A percentile compares a stretch with the other conserved stretches of the same genome.
Evolutionary conservation across 2,797 vertebrate species (phyloP).

Genomic region (Jordanella pulchra): DNA sequence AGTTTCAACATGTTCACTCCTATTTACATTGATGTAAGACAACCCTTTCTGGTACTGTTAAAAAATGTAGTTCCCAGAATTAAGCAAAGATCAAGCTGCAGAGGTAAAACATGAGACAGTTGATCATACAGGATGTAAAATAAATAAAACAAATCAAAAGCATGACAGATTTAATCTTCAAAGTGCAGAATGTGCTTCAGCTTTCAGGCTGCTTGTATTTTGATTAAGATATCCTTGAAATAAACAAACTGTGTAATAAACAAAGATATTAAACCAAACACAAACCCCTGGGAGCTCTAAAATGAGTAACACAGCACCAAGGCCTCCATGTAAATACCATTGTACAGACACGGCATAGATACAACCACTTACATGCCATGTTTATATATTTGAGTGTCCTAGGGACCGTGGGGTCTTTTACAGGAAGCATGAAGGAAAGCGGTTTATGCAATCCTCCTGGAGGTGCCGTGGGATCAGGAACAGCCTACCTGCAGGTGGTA

Average conservation of each 20-base stretch:
- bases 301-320: constrained; percentile 31
- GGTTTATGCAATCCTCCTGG: constrained; percentile 40
- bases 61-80: constrained; percentile 40
- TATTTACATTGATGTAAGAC: constrained; percentile 42
- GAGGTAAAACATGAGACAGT: constrained; percentile 36
- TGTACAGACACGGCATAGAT: constrained; percentile 51
- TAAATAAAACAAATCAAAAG: constrained; percentile 20
- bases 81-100: constrained; percentile 38
- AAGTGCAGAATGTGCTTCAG: constrained; percentile 30
- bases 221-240: constrained; percentile 34
- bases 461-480: constrained; percentile 71
- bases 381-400: constrained; percentile 10
- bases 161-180: constrained; percentile 28
- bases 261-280: constrained; percentile 47
- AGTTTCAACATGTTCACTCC: constrained; percentile 43
- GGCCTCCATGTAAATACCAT: constrained; percentile 44
- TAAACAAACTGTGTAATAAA: constrained; percentile 51
- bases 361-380: constrained; percentile 2
- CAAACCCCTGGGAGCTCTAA: constrained; percentile 34
- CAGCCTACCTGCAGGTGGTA: constrained; percentile 70
- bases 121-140: constrained; percentile 11
- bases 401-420: constrained; percentile 53
- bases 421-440: constrained; percentile 37
- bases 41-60: constrained; percentile 38
- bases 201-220: constrained; percentile 32